phyloP scores from a whole-genome alignment of 2,113 vertebrate species.

The Cyprichromis sp. region DNA sequence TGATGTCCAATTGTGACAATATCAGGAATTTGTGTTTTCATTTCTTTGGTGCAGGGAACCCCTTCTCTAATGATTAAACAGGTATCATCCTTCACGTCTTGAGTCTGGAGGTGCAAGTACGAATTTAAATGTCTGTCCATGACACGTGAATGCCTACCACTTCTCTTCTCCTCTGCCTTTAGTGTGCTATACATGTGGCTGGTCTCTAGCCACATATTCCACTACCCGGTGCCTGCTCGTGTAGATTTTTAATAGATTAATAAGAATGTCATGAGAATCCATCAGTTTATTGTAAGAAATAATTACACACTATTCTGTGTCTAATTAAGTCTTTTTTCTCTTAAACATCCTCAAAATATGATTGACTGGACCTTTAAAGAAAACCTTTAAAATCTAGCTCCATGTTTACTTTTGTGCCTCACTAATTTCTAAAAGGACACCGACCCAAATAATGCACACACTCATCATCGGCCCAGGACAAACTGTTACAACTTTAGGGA shows the following conservation, averaged over 20 bases:
- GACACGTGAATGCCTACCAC: not conserved
- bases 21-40: not conserved
- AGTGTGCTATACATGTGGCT: not conserved
- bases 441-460: not conserved
- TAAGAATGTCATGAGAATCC: not conserved
- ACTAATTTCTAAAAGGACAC: not conserved
- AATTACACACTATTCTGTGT: not conserved
- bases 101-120: not conserved
- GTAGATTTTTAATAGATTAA: not conserved
- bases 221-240: accelerated
- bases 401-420: not conserved
- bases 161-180: not conserved
- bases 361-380: not conserved
- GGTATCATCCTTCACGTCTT: not conserved
- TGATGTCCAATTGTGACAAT: not conserved
- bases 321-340: not conserved
- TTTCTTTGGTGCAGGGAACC: not conserved
- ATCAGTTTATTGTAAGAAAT: not conserved
- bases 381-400: not conserved
- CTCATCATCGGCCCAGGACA: not conserved
- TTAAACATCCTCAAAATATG: not conserved
- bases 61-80: not conserved
- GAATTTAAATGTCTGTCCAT: not conserved
- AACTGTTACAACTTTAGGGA: not conserved
- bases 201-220: not conserved